Base-by-base conservation (phyloP, 2,888 invertebrate species). In the Dascillus cervinus region DNA sequence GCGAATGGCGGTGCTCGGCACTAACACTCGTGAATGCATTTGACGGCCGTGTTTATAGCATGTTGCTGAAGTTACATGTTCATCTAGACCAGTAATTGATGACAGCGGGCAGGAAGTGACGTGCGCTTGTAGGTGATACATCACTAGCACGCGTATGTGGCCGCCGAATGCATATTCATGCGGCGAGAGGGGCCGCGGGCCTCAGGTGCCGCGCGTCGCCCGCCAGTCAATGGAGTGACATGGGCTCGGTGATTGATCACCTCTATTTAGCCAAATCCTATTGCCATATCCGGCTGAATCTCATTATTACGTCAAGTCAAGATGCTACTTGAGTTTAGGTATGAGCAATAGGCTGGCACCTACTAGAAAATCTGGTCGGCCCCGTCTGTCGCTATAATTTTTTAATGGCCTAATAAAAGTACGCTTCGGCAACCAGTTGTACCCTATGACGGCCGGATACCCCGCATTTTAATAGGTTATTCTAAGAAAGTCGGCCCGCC, bases 331-430 rank as follows among this genome's bases (percentile, higher is more conserved):
- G 57, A 62, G 62, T 63, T 64, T 62, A 63, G 62, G 60, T 60
- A 58, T 58, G 61, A 61, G 60, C 60, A 61, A 60, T 60, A 60
- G 61, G 59, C 58, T 38, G 32, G n/a, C n/a, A n/a, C n/a, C n/a
- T n/a, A n/a, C n/a, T n/a, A n/a, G n/a, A n/a, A n/a, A n/a, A n/a
- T 39, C 34, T 35, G 52, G 53, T 52, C 52, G 53, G 53, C 54
- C 51, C 53, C 58, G 64, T 62, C 62, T 64, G 62, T 64, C 64
- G 64, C 64, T 60, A 62, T 64, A 65, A 65, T 64, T 64, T 64
- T 65, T 65, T 65, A 65, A 65, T 64, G 58, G 61, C 59, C 59
- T 58, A 61, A 64, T 64, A 65, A 64, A 64, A 64, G 62, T 63
- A 62, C 59, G 52, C 53, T 56, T 53, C 53, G 54, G 56, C 59